Base-by-base conservation (phyloP, 2,888 invertebrate species). In the Philereme vetulata region DNA sequence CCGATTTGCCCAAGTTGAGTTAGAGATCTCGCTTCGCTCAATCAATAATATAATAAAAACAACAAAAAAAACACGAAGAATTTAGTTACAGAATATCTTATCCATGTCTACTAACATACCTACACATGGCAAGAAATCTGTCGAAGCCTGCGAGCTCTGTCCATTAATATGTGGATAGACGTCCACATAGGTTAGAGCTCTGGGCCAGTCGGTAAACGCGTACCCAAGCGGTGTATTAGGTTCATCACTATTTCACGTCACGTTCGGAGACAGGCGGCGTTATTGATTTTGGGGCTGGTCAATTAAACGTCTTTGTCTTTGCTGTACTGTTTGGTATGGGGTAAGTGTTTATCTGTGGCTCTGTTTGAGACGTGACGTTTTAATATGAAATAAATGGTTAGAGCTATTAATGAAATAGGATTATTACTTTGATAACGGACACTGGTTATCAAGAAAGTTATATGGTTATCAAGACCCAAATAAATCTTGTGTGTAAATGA, bases 231-330 rank as follows among this genome's bases (percentile, higher is more conserved):
- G 44, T 38, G 4, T 52, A 52, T 48, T 11, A 21, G 36, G 33
- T 54, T 54, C 74, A 78, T 82, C 74, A 78, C 77, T 80, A 80
- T 82, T 81, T 82, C 82, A 61, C 63, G 74, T 82, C 84, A 82
- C 83, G 84, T 84, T 60, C 74, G 67, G 64, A 53, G 63, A 72
- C 74, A 72, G 71, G 67, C 71, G 67, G 66, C 66, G 64, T 62
- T 76, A 83, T 85, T 82, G 81, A 80, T 77, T 80, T 79, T 76
- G 71, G 71, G 67, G 68, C 71, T 63, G 70, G 72, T 79, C 76
- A 82, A 82, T 81, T 83, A 80, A 72, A 68, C 63, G 70, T 67
- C 74, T 71, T 76, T 75, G 73, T 77, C 66, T 72, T 57, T 61
- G 62, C 51, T 52, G 60, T 61, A 60, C 51, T 52, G 59, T 51